These are phyloP conservation scores for Sitodiplosis mosellana DNA, from an alignment of 1,140 invertebrate genomes.

Conservation along the genomic window DNA sequence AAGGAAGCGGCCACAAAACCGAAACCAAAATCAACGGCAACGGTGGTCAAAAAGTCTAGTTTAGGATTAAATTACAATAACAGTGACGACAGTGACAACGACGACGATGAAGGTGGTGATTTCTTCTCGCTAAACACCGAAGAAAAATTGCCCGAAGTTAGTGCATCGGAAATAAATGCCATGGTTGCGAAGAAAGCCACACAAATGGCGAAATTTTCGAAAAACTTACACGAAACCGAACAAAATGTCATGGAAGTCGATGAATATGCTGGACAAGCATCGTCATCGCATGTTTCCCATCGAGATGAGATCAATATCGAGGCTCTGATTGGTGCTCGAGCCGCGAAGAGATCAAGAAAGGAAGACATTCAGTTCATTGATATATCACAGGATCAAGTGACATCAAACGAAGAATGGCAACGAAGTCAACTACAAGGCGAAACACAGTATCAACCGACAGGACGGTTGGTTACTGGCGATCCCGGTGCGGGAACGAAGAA, in stretches of 20 bases:
- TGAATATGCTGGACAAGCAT: slow-evolving; percentile 5
- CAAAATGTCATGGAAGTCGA: neutral
- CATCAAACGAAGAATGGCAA: slow-evolving; percentile 64
- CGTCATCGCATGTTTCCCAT: slow-evolving; percentile 7
- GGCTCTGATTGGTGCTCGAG: slow-evolving; percentile 20
- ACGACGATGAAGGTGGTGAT: slow-evolving; percentile 23
- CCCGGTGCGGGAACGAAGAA: slow-evolving; percentile 49
- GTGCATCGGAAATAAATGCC: slow-evolving; percentile 17
- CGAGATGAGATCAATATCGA: slow-evolving; percentile 14
- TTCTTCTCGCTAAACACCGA: slow-evolving; percentile 32
- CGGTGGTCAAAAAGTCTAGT: slow-evolving; percentile 3
- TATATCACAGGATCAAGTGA: slow-evolving; percentile 63
- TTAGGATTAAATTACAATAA: slow-evolving; percentile 8
- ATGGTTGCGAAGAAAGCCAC: slow-evolving; percentile 17
- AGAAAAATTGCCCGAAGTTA: slow-evolving; percentile 18
- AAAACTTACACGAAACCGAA: slow-evolving; percentile 14
- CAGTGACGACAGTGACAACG: slow-evolving; percentile 23
- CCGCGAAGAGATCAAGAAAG: slow-evolving; percentile 26
- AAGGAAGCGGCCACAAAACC: neutral
- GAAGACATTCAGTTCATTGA: slow-evolving; percentile 53
- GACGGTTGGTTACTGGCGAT: slow-evolving; percentile 26
- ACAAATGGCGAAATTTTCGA: neutral
- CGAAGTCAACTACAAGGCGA: slow-evolving; percentile 67
- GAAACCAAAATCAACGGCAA: neutral
- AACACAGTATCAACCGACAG: slow-evolving; percentile 25